phyloP scores from a whole-genome alignment of 2,888 invertebrate genomes.

The Caenorhabditis sp. region DNA sequence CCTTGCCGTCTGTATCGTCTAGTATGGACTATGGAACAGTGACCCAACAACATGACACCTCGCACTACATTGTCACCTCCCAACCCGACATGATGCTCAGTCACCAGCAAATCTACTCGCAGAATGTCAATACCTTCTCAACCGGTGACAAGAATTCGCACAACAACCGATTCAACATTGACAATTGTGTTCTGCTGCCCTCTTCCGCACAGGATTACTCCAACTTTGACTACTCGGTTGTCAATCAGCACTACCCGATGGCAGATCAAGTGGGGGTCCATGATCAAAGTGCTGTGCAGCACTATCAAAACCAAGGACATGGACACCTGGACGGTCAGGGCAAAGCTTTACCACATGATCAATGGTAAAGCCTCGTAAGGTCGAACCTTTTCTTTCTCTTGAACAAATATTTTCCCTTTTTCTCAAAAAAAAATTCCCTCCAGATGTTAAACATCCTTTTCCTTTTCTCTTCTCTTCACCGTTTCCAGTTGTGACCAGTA shows the following conservation, averaged over 20 bases:
- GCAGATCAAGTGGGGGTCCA: slow-evolving; percentile 39
- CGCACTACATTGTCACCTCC: slow-evolving; percentile 70
- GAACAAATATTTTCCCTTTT: no score
- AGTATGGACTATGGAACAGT: slow-evolving; percentile 66
- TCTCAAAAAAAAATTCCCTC: slow-evolving; percentile 10
- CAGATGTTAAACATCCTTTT: slow-evolving; percentile 51
- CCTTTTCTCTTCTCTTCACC: background rate
- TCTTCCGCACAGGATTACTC: slow-evolving; percentile 69
- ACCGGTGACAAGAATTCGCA: slow-evolving; percentile 43
- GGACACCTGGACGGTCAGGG: no score
- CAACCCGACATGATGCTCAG: slow-evolving; percentile 72
- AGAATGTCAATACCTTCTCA: slow-evolving; percentile 6
- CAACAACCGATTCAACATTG: slow-evolving; percentile 67
- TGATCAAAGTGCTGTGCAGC: slow-evolving; percentile 42
- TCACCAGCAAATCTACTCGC: slow-evolving; percentile 56
- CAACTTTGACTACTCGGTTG: slow-evolving; percentile 72
- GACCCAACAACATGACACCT: slow-evolving; percentile 53
- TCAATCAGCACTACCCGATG: slow-evolving; percentile 65
- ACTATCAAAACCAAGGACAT: no score
- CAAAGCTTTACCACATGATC: slow-evolving; percentile 70
- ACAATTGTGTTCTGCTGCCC: slow-evolving; percentile 69
- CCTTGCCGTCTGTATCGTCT: slow-evolving; percentile 67
- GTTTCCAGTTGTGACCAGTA: slow-evolving; percentile 60
- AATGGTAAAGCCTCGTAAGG: slow-evolving; percentile 61
- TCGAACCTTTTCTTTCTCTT: background rate